Percentiles rank a stretch among this genome's conserved stretches.
Conservation (phyloP, 2,888 invertebrate species). For the Aethes cnicana region DNA sequence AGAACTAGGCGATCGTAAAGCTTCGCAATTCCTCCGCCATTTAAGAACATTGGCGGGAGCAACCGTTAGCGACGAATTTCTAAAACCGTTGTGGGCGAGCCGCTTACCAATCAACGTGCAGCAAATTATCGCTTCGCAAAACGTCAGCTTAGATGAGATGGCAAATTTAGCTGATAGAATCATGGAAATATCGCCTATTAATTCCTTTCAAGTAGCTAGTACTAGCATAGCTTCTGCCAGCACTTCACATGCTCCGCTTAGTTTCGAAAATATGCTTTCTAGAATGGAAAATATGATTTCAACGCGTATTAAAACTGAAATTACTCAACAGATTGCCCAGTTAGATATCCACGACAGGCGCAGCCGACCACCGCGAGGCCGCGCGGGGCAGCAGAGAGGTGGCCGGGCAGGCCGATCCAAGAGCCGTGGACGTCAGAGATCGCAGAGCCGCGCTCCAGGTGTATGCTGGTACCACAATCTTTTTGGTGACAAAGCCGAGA, state of each 20-base stretch:
- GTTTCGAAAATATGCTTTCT: not conserved
- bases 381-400: no score
- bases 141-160: not conserved
- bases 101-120: not conserved
- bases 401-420: not conserved
- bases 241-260: not conserved
- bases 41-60: no score
- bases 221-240: not conserved
- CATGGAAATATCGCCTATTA: not conserved
- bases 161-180: no score
- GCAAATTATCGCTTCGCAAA: not conserved
- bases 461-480: conserved; percentile 33
- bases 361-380: not conserved
- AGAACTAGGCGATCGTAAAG: not conserved
- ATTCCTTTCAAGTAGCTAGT: not conserved
- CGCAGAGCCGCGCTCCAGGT: not conserved
- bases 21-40: not conserved
- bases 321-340: conserved; percentile 32
- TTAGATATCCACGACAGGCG: conserved; percentile 1
- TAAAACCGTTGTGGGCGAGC: not conserved
- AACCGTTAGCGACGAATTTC: not conserved
- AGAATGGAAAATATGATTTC: not conserved
- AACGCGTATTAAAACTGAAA: not conserved
- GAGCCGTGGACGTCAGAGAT: not conserved
- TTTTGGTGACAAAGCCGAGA: conserved; percentile 30